Evolutionary conservation across 2,888 invertebrate species (phyloP), one percentile per base, ranked within the genome.

Genomic region (Trilocha varians): DNA sequence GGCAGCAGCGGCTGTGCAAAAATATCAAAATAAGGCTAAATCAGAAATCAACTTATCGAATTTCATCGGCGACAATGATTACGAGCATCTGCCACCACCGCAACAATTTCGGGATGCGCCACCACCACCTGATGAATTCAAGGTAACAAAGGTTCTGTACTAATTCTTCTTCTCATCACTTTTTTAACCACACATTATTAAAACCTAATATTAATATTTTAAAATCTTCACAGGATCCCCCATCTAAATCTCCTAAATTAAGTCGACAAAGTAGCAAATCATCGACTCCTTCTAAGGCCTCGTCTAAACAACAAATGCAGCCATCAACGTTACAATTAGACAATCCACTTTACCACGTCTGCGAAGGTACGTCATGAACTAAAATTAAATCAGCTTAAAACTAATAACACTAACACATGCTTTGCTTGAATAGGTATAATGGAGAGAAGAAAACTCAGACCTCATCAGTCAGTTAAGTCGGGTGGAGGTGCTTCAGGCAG

Each of bases 61-160:
- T 52, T 78, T 87, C 41, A 55, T 62, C n/a, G 84, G 84, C 39
- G 87, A 89, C 52, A 88, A 87, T 66, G 89, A 90, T 34, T 90
- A 92, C 59, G 92, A 93, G 54, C 91, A 92, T 61, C 87, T 92
- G 46, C 94, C 93, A 17, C 95, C 95, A 1, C 95, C 95, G 1
- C 92, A 93, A 62, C 93, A 94, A 75, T 95, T 95, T 62, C 89
- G 93, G 68, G 94, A 94, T 73, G 91, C 90, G 38, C 91, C 92
- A 14, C 91, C 93, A 34, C 93, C 93, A 6, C 93, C 92, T 0
- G 92, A 92, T 54, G 89, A 90, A 57, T 93, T 93, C 58, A 87
- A 78, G 77, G 87, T 84, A 72, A 57, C 34, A 37, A 40, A 42
- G 37, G 36, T 35, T 25, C 25, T 25, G 25, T 25, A 25, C 25